phyloP scores from a whole-genome alignment of 1,140 invertebrate species.

The Ectropis grisescens region DNA sequence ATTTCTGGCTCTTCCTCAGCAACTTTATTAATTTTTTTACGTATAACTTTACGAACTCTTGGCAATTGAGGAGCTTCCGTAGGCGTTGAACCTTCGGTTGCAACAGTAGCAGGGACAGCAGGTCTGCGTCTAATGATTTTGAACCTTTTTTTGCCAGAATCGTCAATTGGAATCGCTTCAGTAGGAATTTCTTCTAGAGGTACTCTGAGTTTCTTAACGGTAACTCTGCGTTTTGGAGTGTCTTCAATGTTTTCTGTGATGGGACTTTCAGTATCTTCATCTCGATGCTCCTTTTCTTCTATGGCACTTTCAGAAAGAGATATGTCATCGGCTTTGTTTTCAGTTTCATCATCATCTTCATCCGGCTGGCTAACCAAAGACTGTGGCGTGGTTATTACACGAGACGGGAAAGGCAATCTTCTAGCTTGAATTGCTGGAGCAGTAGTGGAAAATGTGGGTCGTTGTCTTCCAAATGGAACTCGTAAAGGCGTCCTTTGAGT shows the following conservation, averaged over 20 bases:
- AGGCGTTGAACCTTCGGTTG: slow-evolving; percentile 11
- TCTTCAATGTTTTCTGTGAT: no score
- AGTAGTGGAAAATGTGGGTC: slow-evolving; percentile 15
- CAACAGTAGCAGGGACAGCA: slow-evolving; percentile 23
- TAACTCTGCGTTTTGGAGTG: slow-evolving; percentile 26
- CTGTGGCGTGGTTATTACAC: slow-evolving; percentile 22
- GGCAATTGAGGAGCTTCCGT: slow-evolving; percentile 20
- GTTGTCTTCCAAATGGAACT: slow-evolving; percentile 30
- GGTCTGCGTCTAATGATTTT: slow-evolving; percentile 49
- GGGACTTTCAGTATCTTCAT: slow-evolving; percentile 25
- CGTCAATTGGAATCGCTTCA: slow-evolving; percentile 25
- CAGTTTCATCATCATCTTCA: slow-evolving; percentile 40
- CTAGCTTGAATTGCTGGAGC: slow-evolving; percentile 25
- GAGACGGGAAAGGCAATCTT: slow-evolving; percentile 39
- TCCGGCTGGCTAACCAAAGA: slow-evolving; percentile 18
- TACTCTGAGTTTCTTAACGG: slow-evolving; percentile 37
- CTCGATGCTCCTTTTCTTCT: slow-evolving; percentile 63
- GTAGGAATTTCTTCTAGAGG: slow-evolving; percentile 18
- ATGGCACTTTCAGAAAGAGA: slow-evolving; percentile 71
- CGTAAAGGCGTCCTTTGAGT: slow-evolving; percentile 27
- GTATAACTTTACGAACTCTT: slow-evolving; percentile 67
- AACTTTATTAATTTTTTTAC: slow-evolving; percentile 64
- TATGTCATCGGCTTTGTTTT: slow-evolving; percentile 70
- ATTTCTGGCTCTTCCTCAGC: slow-evolving; percentile 29
- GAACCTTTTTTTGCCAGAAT: slow-evolving; percentile 42